Conservation (phyloP, 2,113 vertebrate species). For the Ifrita kowaldi region DNA sequence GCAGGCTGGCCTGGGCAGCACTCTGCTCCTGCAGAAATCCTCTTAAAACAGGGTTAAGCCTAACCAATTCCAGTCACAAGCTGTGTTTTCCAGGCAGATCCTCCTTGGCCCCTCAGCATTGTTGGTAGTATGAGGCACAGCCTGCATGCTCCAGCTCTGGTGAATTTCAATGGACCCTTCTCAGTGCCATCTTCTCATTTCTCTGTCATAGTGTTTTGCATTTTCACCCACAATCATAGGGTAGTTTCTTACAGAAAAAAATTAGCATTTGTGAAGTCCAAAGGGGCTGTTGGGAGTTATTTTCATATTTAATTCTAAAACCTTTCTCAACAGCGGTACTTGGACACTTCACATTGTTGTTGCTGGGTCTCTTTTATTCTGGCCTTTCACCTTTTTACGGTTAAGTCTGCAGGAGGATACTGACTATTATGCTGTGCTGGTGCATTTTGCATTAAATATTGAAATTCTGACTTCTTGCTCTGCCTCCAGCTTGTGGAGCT, state of each 20-base stretch:
- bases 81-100: background rate
- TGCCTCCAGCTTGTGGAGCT: background rate
- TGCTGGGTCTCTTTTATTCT: background rate
- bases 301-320: background rate
- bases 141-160: background rate
- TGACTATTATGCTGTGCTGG: background rate
- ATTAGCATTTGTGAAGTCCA: background rate
- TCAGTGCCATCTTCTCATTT: background rate
- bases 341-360: background rate
- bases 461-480: background rate
- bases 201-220: rapidly evolving
- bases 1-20: rapidly evolving
- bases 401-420: background rate
- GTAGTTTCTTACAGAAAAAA: background rate
- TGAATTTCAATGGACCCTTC: background rate
- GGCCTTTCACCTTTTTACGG: background rate
- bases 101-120: background rate
- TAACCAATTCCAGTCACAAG: background rate
- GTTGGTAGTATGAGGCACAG: background rate
- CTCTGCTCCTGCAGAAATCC: background rate
- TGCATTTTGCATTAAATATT: background rate
- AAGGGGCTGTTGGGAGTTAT: background rate
- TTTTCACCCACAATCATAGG: background rate
- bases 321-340: rapidly evolving
- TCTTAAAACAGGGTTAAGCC: background rate